Percentiles rank a stretch among this genome's conserved stretches.
Evolutionary conservation across 2,113 vertebrate species (phyloP).

Genomic region (Pachycephala philippinensis): DNA sequence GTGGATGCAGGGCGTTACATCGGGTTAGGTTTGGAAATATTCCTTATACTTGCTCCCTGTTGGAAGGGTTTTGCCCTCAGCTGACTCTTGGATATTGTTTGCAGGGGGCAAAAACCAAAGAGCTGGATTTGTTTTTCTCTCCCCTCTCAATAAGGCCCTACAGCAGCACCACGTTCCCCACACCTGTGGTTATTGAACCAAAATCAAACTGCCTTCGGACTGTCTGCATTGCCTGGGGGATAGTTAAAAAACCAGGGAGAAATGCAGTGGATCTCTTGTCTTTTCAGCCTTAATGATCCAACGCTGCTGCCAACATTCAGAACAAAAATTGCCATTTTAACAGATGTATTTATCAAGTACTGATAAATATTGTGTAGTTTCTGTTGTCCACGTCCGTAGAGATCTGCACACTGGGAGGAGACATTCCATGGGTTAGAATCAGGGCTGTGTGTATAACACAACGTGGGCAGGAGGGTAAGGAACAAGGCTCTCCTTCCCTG

Average conservation of each 20-base stretch:
- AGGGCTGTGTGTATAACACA: background rate
- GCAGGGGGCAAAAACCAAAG: accelerated
- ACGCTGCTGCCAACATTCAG: background rate
- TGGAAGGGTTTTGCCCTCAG: background rate
- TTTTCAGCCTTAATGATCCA: background rate
- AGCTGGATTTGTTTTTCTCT: background rate
- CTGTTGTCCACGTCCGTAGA: background rate
- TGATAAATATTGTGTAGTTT: background rate
- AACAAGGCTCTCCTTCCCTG: accelerated
- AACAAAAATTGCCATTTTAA: background rate
- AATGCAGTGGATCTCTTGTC: background rate
- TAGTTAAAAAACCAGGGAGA: background rate
- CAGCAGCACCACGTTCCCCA: background rate
- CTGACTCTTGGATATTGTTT: background rate
- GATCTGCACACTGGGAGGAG: background rate
- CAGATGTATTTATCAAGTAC: background rate
- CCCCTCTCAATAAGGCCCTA: background rate
- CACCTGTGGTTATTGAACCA: background rate
- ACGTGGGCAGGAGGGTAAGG: accelerated
- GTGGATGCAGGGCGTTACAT: background rate
- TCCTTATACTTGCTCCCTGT: background rate
- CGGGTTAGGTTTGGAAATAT: background rate
- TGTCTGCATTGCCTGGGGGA: background rate
- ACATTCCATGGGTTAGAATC: accelerated
- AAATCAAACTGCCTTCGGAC: background rate